Base-by-base conservation (phyloP, 1,140 invertebrate genomes). In the Macrobrachium nipponense region DNA sequence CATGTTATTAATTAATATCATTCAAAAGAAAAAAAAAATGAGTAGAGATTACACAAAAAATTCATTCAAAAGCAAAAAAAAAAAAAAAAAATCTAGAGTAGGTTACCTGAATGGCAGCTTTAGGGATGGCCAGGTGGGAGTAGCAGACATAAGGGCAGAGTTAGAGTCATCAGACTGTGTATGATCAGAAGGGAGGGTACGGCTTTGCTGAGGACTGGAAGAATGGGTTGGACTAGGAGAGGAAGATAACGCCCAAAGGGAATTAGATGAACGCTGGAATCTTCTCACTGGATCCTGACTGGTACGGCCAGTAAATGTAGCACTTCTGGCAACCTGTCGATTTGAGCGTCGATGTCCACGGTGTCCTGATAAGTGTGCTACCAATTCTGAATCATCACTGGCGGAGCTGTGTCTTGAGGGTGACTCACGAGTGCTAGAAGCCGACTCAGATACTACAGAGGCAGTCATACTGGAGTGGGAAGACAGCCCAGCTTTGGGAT, bases 51-150 rank as follows among this genome's bases (percentile, higher is more conserved):
- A 36, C 27, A 36, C 27, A 36, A 36, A 36, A 36, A 36, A 36
- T 36, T 36, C 27, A 36, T 36, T 36, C 27, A 36, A 36, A 36
- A 36, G 27, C 27, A 36, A 36, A 36, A 36, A 36, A 36, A 36
- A 36, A 36, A 36, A 36, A 36, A 36, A 36, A 2, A 4, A 2
- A 2, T 36, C 27, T 36, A 36, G 12, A 43, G 43, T 81, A 20
- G 14, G 60, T 80, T 83, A 83, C 82, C 82, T 83, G 82, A 83
- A 83, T 51, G 82, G 66, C 23, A 83, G 72, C 73, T 75, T 76
- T 36, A 75, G n/a, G 58, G 82, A 83, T 81, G 66, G 79, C 79
- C 62, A 72, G 68, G 72, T 75, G 27, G 72, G 82, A 15, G 82
- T 75, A 17, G 82, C 60, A 62, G 82, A 27, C 51, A 75, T 20